phyloP scores from a whole-genome alignment of 1,140 invertebrate genomes.

The Wasmannia auropunctata region DNA sequence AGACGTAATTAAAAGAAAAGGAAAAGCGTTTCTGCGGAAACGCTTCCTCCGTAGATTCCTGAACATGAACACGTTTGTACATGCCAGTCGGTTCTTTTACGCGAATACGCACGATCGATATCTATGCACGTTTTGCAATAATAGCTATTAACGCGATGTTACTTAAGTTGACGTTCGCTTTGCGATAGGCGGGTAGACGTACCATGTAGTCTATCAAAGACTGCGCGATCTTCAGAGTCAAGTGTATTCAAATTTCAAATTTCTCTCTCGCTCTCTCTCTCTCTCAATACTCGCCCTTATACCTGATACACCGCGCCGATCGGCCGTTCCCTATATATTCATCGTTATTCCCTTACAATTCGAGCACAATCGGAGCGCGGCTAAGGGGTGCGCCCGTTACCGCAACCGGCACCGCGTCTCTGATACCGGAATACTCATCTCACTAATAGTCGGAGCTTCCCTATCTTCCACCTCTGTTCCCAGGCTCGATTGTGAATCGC shows the following conservation, averaged over 20 bases:
- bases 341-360: conserved; percentile 60
- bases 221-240: background rate
- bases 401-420: conserved; percentile 53
- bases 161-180: conserved; percentile 8
- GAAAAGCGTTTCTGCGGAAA: background rate
- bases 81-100: background rate
- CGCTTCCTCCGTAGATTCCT: background rate
- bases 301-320: conserved; percentile 11
- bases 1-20: conserved; percentile 10
- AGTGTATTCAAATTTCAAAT: conserved; percentile 50
- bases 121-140: background rate
- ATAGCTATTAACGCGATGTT: background rate
- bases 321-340: conserved; percentile 29
- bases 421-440: conserved; percentile 61
- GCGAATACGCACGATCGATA: background rate
- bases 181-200: background rate
- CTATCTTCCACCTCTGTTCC: conserved; percentile 57
- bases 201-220: background rate
- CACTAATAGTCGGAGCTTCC: conserved; percentile 55
- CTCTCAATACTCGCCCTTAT: background rate
- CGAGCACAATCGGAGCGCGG: conserved; percentile 50
- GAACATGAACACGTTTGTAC: background rate
- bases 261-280: no score
- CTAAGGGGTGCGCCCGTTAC: conserved; percentile 52
- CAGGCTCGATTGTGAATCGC: conserved; percentile 55